A percentile compares a stretch with the other conserved stretches of the same genome.
Evolutionary conservation across 2,888 invertebrate species (phyloP).

Genomic region (Magallana nippona): DNA sequence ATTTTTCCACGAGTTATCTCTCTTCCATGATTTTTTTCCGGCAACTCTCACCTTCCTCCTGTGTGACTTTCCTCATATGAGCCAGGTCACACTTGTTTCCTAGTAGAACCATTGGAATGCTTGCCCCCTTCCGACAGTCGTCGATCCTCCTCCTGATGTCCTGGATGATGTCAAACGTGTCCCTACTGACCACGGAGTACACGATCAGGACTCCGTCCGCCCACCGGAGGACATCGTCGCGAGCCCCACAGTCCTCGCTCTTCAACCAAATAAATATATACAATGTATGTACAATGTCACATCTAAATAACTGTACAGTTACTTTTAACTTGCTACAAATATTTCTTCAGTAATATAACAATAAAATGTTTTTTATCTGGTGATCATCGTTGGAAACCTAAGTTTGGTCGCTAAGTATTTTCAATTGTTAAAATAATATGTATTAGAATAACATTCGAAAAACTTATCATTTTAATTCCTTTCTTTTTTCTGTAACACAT

Average conservation of each 20-base stretch:
- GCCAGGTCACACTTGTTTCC: slow-evolving; percentile 77
- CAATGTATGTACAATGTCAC: neutral
- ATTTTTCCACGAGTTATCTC: too few species aligned
- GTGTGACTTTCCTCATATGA: slow-evolving; percentile 73
- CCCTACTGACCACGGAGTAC: slow-evolving; percentile 73
- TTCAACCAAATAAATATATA: slow-evolving; percentile 47
- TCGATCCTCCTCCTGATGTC: slow-evolving; percentile 70
- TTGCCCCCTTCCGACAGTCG: slow-evolving; percentile 69
- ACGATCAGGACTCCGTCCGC: slow-evolving; percentile 75
- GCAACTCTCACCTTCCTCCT: slow-evolving; percentile 69
- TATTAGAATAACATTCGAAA: too few species aligned
- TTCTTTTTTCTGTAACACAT: too few species aligned
- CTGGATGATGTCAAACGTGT: slow-evolving; percentile 68
- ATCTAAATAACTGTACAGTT: too few species aligned
- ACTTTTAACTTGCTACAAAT: too few species aligned
- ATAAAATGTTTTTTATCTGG: too few species aligned
- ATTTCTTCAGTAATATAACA: too few species aligned
- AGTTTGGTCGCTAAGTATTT: too few species aligned
- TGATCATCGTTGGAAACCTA: too few species aligned
- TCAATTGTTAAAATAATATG: too few species aligned
- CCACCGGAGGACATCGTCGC: slow-evolving; percentile 75
- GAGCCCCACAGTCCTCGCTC: slow-evolving; percentile 72
- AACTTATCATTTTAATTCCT: too few species aligned
- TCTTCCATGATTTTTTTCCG: too few species aligned
- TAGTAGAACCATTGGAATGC: slow-evolving; percentile 72